Evolutionary conservation across 1,140 invertebrate genomes (phyloP).

Genomic region (Drosophila lacteicornis): DNA sequence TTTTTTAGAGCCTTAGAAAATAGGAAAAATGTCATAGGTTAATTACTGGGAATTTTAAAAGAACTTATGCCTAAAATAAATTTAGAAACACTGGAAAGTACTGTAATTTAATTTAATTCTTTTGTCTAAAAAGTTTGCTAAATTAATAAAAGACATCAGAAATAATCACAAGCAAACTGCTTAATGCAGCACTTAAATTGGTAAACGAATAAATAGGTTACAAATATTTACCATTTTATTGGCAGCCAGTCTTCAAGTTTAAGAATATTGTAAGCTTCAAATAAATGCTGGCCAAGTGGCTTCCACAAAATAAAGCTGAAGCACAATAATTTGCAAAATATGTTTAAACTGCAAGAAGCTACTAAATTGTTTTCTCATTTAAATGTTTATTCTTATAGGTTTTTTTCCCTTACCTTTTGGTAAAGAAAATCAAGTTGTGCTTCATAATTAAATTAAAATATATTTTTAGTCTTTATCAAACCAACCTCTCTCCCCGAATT

Average conservation of each 20-base stretch:
- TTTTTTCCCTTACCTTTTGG: too few species aligned
- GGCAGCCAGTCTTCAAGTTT: neutral
- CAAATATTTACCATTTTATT: neutral
- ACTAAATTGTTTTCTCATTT: too few species aligned
- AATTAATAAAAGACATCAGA: neutral
- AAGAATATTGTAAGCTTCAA: neutral
- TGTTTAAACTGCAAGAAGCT: too few species aligned
- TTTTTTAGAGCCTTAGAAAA: constrained; percentile 2
- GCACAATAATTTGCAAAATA: neutral
- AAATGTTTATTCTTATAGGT: neutral
- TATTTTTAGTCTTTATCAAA: neutral
- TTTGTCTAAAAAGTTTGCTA: too few species aligned
- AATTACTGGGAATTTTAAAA: neutral
- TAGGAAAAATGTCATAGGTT: neutral
- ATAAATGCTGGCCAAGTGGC: neutral
- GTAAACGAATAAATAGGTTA: too few species aligned
- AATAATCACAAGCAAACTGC: neutral
- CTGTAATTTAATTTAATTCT: too few species aligned
- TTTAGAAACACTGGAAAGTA: neutral
- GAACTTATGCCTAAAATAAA: neutral
- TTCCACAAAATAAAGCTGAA: neutral
- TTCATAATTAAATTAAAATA: neutral
- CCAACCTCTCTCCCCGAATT: constrained; percentile 15
- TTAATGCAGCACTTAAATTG: too few species aligned
- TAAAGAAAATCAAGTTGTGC: neutral